Base-by-base conservation (phyloP, 2,113 vertebrate species). In the Actenoides hombroni region DNA sequence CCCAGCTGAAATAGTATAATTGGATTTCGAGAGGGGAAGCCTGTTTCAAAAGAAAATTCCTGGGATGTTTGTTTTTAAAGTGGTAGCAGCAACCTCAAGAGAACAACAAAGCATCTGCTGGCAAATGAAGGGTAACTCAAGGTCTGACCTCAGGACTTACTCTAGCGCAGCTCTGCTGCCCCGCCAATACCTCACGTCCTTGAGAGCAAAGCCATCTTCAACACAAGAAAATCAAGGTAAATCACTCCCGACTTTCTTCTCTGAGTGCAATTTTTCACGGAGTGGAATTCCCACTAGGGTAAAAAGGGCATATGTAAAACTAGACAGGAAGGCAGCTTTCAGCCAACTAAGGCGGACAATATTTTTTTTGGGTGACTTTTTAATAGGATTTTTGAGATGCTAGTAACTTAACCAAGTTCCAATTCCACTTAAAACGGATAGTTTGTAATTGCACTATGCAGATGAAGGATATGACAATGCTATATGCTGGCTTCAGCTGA, bases 41-140 rank as follows among this genome's bases (percentile, higher is more conserved):
- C 65, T 94, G 95, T 90, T 97, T 95, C 90, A 88, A 96, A 95
- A 96, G 94, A 94, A 86, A 97, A 97, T 97, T 96, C 95, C 89
- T 95, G 79, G 70, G 95, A 97, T 97, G 90, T 79, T 95, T 96
- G 86, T 92, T 96, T 88, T 97, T 95, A 96, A 97, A 97, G 95
- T 80, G 73, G 83, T 64, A 96, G 96, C 73, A 75, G 90, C 78
- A 89, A 64, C 67, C 26, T 91, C 74, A 6, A 56, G 83, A 54
- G 88, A 92, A 91, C 28, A 75, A 28, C 2, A 26, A 80, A 75
- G 60, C 73, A 64, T 83, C 86, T 83, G 65, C 79, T 65, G 10
- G 42, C 87, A 93, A 90, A 95, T 5, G 11, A 82, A 87, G 68
- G n/a, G 67, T 46, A 80, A 82, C 2, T 1, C 4, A 7, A 87